Conservation (phyloP, 2,888 invertebrate species). For the Spodoptera exigua region DNA sequence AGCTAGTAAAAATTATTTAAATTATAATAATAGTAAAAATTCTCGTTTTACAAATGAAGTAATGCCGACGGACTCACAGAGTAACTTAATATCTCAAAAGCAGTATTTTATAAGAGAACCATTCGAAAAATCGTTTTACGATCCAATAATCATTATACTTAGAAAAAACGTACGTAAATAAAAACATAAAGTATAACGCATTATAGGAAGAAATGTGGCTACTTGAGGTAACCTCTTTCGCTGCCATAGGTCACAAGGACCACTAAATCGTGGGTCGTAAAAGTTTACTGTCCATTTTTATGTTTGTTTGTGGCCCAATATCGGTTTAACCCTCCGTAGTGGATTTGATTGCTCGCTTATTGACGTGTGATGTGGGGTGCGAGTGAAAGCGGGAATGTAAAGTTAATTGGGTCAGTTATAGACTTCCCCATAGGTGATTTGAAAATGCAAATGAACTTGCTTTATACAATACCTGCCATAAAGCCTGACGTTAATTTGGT, state of each 20-base stretch:
- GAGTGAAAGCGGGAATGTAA: conserved; percentile 37
- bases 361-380: conserved; percentile 55
- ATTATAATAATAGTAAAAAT: too few relatives aligned
- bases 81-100: conserved; percentile 25
- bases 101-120: conserved; percentile 13
- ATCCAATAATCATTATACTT: conserved; percentile 39
- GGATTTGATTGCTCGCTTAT: conserved; percentile 79
- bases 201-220: conserved; percentile 34
- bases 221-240: conserved; percentile 36
- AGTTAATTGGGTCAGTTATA: not conserved
- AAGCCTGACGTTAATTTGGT: too few relatives aligned
- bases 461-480: too few relatives aligned
- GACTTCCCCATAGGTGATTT: too few relatives aligned
- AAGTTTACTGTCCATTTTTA: conserved; percentile 86
- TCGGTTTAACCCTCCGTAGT: conserved; percentile 77
- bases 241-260: conserved; percentile 77
- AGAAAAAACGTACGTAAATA: too few relatives aligned
- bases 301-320: conserved; percentile 85
- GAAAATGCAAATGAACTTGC: too few relatives aligned
- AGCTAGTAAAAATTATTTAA: too few relatives aligned
- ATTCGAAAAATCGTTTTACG: conserved; percentile 30
- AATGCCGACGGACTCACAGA: not conserved
- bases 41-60: not conserved
- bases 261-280: conserved; percentile 79
- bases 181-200: conserved; percentile 41